These are phyloP conservation scores for Cryptoprocta ferox DNA, from an alignment of 2,797 vertebrate genomes.

Conservation along the genomic window DNA sequence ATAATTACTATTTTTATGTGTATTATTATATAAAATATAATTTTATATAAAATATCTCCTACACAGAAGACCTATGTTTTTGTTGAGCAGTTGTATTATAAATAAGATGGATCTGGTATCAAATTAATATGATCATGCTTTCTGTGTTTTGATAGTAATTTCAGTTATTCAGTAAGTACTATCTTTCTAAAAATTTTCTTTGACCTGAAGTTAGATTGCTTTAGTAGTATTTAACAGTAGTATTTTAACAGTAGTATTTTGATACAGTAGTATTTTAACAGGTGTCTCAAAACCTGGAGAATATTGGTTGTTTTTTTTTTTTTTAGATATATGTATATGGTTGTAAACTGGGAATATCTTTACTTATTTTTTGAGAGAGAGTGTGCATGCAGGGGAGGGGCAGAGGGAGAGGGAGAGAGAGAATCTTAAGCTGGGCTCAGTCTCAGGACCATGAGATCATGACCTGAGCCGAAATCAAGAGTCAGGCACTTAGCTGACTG, in stretches of 20 bases:
- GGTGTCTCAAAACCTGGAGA: background rate
- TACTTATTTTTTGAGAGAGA: too few species aligned
- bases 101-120: conserved; percentile 54
- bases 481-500: too few species aligned
- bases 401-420: too few species aligned
- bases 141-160: conserved; percentile 52
- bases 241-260: background rate
- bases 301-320: background rate
- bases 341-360: background rate
- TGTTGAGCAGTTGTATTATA: conserved; percentile 79
- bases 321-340: background rate
- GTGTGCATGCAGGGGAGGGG: too few species aligned
- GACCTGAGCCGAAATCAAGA: too few species aligned
- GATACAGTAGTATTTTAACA: background rate
- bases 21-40: conserved; percentile 59
- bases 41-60: conserved; percentile 26
- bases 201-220: background rate
- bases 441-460: too few species aligned
- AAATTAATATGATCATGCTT: conserved; percentile 53
- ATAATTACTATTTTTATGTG: background rate
- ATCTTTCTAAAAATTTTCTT: background rate
- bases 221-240: background rate
- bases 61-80: conserved; percentile 26
- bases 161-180: conserved; percentile 33
- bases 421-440: too few species aligned